Conservation (phyloP, 2,113 vertebrate genomes). For the Platichthys stellatus region DNA sequence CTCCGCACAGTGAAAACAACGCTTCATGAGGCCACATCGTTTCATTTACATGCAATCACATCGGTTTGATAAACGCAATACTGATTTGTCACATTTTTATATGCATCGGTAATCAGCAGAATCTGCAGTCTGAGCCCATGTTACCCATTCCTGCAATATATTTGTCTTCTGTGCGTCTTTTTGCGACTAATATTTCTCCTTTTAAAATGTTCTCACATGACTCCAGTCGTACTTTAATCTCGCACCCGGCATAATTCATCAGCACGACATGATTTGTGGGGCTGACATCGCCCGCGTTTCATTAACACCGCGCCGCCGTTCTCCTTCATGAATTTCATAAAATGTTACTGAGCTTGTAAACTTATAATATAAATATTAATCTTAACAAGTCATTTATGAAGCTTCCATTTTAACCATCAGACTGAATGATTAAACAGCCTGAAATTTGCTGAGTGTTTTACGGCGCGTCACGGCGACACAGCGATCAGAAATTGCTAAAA, state of each 20-base stretch:
- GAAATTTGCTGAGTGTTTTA: background rate
- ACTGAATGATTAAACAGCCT: conserved; percentile 8
- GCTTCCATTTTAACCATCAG: conserved; percentile 11
- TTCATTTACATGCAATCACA: conserved; percentile 47
- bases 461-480: background rate
- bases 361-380: conserved; percentile 10
- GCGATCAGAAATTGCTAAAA: conserved; percentile 7
- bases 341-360: conserved; percentile 9
- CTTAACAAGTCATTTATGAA: background rate
- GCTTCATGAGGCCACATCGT: conserved; percentile 15
- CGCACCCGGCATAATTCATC: conserved; percentile 4
- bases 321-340: conserved; percentile 12
- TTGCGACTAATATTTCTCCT: conserved; percentile 10
- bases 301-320: background rate
- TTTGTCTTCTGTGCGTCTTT: background rate
- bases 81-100: conserved; percentile 34
- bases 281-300: background rate
- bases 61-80: conserved; percentile 22
- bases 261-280: background rate
- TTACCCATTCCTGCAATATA: conserved; percentile 2
- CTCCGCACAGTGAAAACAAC: conserved; percentile 21
- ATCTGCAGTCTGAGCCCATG: conserved; percentile 29
- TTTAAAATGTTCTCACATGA: conserved; percentile 14
- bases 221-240: conserved; percentile 1
- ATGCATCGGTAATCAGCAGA: conserved; percentile 28